phyloP scores from a whole-genome alignment of 2,797 vertebrate species.

The Semotilus atromaculatus region DNA sequence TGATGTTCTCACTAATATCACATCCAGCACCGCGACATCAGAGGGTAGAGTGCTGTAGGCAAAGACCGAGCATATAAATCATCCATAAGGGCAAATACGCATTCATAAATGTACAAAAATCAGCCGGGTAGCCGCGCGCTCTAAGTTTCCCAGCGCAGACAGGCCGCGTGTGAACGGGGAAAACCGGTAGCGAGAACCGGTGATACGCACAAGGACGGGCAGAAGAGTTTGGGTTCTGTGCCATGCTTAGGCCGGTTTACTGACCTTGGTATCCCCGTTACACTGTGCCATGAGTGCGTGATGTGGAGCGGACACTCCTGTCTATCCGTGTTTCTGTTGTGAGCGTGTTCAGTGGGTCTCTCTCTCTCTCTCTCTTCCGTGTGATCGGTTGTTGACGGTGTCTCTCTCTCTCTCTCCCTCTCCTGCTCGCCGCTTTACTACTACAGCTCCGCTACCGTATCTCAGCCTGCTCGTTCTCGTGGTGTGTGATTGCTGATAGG shows the following conservation, averaged over 20 bases:
- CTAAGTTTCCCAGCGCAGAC: conserved; percentile 69
- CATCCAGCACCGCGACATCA: not conserved
- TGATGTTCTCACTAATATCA: not conserved
- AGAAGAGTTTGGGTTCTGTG: not conserved
- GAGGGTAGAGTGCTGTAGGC: not conserved
- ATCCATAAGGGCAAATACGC: not conserved
- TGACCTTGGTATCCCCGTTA: conserved; percentile 99
- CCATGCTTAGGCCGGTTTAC: conserved; percentile 65
- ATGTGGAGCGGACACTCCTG: conserved; percentile 69
- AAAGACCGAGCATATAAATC: not conserved
- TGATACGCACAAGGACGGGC: not conserved
- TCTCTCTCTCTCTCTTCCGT: conserved; percentile 24
- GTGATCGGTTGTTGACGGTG: not conserved
- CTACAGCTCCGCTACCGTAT: not conserved
- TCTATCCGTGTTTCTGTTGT: conserved; percentile 64
- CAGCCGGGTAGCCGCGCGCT: conserved; percentile 26
- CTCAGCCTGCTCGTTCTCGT: not conserved
- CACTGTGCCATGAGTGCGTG: conserved; percentile 90
- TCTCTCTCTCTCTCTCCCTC: not conserved
- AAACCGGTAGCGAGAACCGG: conserved; percentile 48
- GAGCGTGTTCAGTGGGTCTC: conserved; percentile 12
- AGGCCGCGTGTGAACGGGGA: conserved; percentile 73
- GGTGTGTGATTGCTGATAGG: not conserved
- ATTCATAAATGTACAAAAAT: not conserved
- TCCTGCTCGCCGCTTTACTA: conserved; percentile 24